Base-by-base conservation (phyloP, 2,888 invertebrate species). In the Cheilosia grossa region DNA sequence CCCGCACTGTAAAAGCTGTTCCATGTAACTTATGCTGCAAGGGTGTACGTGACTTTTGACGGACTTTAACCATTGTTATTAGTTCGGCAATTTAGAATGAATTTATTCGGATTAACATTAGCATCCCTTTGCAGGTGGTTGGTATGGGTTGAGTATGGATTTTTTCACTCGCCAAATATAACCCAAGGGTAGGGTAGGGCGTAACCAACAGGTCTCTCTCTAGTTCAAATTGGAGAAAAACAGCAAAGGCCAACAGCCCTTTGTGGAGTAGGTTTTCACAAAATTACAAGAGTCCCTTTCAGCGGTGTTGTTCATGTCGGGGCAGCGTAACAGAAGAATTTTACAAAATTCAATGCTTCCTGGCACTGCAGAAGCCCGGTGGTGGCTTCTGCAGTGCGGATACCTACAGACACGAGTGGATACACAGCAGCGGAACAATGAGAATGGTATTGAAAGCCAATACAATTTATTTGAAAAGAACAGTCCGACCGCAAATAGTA, bases 61-160 rank as follows among this genome's bases (percentile, higher is more conserved):
- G 61, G 63, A 53, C 63, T 78, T 69, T 37, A 69, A 54, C 53
- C 69, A 44, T 69, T 53, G 69, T 69, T 78, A 69, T 78, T 78
- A 78, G 77, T 69, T 44, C 27, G 69, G 54, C 33, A 54, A 61
- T 78, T 17, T 54, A 37, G 33, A 61, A 44, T 61, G 61, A 78
- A 63, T 78, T 78, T 69, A 69, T 61, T 53, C 61, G 37, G 77
- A 78, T 78, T 78, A 70, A 78, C 61, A 54, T 78, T 70, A 10
- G 53, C 54, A 19, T 56, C 47, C 17, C 10, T 47, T 21, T 13
- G 37, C 13, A 17, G 27, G 42, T 24, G 19, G 21, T 5, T 24
- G 19, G 21, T 5, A 30, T 9, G 30, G 51, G 21, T 2, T 21
- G 21, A 2, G 9, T 24, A 17, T 42, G 4, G 33, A 10, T 10